Base-by-base conservation (phyloP, 2,888 invertebrate species). In the Micoletzkya japonica region DNA sequence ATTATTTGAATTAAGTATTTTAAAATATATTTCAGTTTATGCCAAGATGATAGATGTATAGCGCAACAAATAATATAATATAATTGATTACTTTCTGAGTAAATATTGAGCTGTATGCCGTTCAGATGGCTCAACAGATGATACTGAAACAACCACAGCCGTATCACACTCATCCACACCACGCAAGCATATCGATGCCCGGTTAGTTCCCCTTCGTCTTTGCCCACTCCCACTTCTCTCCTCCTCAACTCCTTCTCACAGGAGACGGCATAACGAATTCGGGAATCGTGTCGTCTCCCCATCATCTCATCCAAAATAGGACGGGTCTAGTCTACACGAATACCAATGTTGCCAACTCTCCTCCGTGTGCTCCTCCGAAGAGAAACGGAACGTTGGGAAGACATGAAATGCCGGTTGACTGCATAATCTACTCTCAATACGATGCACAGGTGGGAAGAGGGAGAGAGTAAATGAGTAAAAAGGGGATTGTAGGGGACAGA, bases 351-450 rank as follows among this genome's bases (percentile, higher is more conserved):
- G 30, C 63, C 32, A 14, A 30, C 32, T n/a, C 50, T n/a, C 63
- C 63, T 14, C 14, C 20, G 44, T 14, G 30, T 10, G 7, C n/a
- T 0, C 30, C n/a, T 0, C 30, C n/a, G 14, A 50, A 49, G 63
- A 52, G 54, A 24, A 66, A 66, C 28, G 64, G 64, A 10, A 54
- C 54, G n/a, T n/a, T n/a, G n/a, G n/a, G n/a, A n/a, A n/a, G n/a
- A n/a, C n/a, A n/a, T n/a, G n/a, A n/a, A 24, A 10, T 54, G 17
- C 54, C 54, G 7, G 17, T 44, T 20, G 64, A 66, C 24, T 77
- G 78, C 54, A 63, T 77, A 37, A 77, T 78, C 49, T 78, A 77
- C 67, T 75, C 77, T 24, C 76, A 77, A 66, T 78, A 78, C 49
- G 74, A 76, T 52, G 70, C 78, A 57, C 72, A n/a, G n/a, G n/a